Evolutionary conservation across 2,113 vertebrate genomes (phyloP).

Genomic region (Chionodraco myersi): DNA sequence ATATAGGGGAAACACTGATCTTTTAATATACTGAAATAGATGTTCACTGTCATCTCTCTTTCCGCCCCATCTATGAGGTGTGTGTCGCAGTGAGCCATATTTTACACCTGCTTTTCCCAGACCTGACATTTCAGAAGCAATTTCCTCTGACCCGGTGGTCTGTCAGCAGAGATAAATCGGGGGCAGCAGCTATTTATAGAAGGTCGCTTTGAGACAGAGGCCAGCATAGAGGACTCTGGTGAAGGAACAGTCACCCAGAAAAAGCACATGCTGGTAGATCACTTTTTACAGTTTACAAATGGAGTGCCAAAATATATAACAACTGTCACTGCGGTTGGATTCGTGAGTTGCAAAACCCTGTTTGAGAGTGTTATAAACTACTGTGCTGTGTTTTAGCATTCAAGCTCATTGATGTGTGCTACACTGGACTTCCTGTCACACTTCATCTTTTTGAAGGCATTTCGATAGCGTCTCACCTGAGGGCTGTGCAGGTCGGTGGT

Average conservation of each 20-base stretch:
- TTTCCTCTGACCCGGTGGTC: constrained; percentile 4
- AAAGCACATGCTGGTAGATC: background rate
- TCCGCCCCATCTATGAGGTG: background rate
- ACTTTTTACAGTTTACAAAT: background rate
- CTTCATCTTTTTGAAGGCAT: background rate
- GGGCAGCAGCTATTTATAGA: background rate
- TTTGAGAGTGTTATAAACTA: background rate
- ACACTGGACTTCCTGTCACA: background rate
- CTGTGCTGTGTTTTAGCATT: background rate
- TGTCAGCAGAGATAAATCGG: constrained; percentile 31
- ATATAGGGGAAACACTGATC: no score
- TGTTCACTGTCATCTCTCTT: background rate
- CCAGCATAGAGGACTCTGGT: background rate
- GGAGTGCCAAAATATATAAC: background rate
- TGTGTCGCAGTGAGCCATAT: background rate
- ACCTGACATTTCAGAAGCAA: constrained; percentile 20
- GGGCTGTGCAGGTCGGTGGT: constrained; percentile 98
- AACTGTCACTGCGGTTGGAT: no score
- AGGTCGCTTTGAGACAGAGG: background rate
- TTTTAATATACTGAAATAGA: background rate
- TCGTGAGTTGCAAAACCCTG: background rate
- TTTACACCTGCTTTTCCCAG: constrained; percentile 17
- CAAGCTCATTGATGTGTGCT: background rate
- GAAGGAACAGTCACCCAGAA: background rate
- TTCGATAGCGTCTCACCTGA: constrained; percentile 90